A percentile compares a stretch with the other conserved stretches of the same genome.
Conservation (phyloP, 2,888 invertebrate species). For the Rambutsinella grinnellia region DNA sequence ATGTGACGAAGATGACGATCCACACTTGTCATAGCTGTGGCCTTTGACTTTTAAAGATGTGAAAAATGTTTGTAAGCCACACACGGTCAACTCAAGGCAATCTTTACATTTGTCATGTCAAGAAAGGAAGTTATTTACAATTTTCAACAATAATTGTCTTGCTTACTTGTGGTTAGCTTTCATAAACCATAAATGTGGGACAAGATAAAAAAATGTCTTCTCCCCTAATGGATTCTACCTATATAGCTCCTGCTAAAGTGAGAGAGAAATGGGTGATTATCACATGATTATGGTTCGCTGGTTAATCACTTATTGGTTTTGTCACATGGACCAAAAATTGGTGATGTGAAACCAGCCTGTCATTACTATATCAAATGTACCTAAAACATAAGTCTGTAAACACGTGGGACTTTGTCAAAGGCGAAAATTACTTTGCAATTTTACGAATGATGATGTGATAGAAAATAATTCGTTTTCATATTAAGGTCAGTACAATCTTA, state of each 20-base stretch:
- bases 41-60: neutral
- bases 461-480: no score
- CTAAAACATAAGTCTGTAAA: no score
- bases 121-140: slow-evolving; percentile 9
- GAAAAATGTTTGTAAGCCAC: neutral
- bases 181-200: no score
- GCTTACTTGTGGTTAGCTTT: no score
- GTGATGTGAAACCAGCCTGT: slow-evolving; percentile 15
- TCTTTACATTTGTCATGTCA: slow-evolving; percentile 3
- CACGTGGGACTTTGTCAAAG: no score
- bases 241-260: no score
- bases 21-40: neutral
- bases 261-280: neutral
- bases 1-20: neutral
- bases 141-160: no score
- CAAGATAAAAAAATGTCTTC: no score
- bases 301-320: slow-evolving; percentile 37
- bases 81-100: neutral
- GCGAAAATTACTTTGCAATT: no score
- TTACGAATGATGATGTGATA: no score
- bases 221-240: no score
- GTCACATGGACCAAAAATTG: slow-evolving; percentile 10
- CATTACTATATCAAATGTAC: neutral
- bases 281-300: slow-evolving; percentile 3
- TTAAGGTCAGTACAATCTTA: no score